phyloP scores from a whole-genome alignment of 2,888 invertebrate species.

The Drosophila merina region DNA sequence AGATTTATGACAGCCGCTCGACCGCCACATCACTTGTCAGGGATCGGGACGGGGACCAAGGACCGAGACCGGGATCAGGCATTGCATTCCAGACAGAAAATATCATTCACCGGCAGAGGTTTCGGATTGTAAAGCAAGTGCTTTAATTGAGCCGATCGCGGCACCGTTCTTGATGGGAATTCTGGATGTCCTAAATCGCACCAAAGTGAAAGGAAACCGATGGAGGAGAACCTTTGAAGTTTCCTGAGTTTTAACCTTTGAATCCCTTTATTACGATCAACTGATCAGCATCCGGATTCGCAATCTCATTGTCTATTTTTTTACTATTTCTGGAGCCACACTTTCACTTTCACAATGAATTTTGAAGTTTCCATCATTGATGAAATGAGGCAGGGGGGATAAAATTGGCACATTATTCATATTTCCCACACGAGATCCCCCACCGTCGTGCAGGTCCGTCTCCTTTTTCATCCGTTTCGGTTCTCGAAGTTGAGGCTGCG shows the following conservation, averaged over 20 bases:
- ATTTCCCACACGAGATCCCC: slow-evolving; percentile 41
- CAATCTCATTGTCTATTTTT: background rate
- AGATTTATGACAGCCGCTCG: slow-evolving; percentile 74
- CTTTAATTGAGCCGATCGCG: slow-evolving; percentile 58
- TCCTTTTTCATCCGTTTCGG: background rate
- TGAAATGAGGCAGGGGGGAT: slow-evolving; percentile 29
- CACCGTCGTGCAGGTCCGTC: background rate
- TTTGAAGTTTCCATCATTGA: background rate
- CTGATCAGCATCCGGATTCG: slow-evolving; percentile 16
- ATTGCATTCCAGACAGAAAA: background rate
- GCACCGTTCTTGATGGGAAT: slow-evolving; percentile 30
- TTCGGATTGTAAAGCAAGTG: slow-evolving; percentile 41
- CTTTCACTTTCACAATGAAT: background rate
- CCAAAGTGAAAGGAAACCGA: slow-evolving; percentile 20
- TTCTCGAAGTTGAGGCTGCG: slow-evolving; percentile 3
- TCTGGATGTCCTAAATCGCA: slow-evolving; percentile 5
- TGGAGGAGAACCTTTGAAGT: no score
- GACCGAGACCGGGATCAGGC: background rate
- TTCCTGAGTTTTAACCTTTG: no score
- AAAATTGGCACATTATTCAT: slow-evolving; percentile 65
- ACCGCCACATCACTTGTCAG: slow-evolving; percentile 67
- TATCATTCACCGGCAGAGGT: background rate
- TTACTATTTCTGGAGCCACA: no score
- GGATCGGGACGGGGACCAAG: no score
- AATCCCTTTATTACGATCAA: background rate